Evolutionary conservation across 2,797 vertebrate species (phyloP), one percentile per base, ranked within the genome.

Genomic region (Dermochelys coriacea): DNA sequence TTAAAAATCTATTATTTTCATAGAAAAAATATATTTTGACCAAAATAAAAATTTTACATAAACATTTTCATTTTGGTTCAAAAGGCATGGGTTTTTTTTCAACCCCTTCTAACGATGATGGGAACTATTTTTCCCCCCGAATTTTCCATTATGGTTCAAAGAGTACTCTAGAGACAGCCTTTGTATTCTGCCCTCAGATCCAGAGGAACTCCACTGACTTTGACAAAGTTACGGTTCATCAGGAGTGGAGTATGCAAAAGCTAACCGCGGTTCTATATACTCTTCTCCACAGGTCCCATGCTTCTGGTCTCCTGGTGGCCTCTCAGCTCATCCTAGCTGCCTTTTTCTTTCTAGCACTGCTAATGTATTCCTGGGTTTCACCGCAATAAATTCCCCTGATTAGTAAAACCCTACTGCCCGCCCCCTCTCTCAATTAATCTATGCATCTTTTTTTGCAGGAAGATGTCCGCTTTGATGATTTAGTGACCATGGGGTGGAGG

Each of bases 381-480:
- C 57, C 83, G 95, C 91, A 94, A 96, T 96, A 95, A 97, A 95
- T 83, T 92, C 41, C 88, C 41, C 85, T 89, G 84, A 95, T 94
- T 92, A 93, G 93, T 97, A 97, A 96, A 97, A 94, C 12, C 45
- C 52, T 89, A 89, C 45, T 25, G 84, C 88, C 91, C 89, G 90
- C 94, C 94, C 91, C 82, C 90, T 95, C 95, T 88, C 95, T 97
- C 96, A 96, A 94, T 96, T 97, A 97, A 96, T 94, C 90, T 90
- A 90, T 96, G 86, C 89, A 84, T 95, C 50, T 34, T 85, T 95
- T 88, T 89, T 82, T 85, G 52, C 93, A 50, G 91, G 80, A 91
- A 96, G 93, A 93, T 94, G 91, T 91, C 80, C 89, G 89, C 90
- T 90, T 91, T 34, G 77, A 91, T 97, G 95, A 97, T 97, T 97